Percentiles rank a stretch among this genome's conserved stretches.
These are phyloP conservation scores for Lepisosteus osseus DNA, from an alignment of 2,113 vertebrate species.

Conservation along the genomic window DNA sequence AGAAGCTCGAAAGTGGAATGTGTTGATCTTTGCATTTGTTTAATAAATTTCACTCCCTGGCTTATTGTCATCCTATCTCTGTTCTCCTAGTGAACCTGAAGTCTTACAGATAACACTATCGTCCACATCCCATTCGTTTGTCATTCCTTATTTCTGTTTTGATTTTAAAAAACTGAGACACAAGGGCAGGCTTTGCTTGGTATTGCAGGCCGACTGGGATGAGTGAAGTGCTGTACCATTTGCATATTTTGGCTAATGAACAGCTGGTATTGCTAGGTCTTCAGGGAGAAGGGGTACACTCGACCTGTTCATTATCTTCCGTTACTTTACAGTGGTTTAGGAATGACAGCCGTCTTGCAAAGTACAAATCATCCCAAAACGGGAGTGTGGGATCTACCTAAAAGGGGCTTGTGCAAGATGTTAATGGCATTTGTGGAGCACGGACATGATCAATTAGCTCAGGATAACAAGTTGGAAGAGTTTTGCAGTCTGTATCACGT, in stretches of 20 bases:
- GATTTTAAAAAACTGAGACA: constrained; percentile 29
- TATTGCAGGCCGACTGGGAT: constrained; percentile 15
- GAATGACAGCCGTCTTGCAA: constrained; percentile 68
- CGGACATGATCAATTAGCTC: constrained; percentile 1
- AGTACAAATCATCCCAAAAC: constrained; percentile 46
- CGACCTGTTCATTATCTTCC: constrained; percentile 68
- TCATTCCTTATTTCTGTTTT: constrained; percentile 14
- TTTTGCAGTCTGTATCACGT: neutral
- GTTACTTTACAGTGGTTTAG: constrained; percentile 65
- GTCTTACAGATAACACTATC: neutral
- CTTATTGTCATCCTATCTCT: neutral
- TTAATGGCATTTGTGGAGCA: constrained; percentile 4
- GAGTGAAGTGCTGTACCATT: constrained; percentile 48
- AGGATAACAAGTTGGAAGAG: neutral
- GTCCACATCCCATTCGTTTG: neutral
- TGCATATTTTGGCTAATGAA: constrained; percentile 86
- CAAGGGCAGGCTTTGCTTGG: neutral
- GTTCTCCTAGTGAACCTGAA: neutral
- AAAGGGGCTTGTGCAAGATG: neutral
- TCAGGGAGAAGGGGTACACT: constrained; percentile 55
- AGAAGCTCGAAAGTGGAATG: neutral
- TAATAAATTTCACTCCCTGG: neutral
- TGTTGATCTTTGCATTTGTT: neutral
- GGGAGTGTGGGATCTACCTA: neutral
- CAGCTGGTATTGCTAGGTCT: constrained; percentile 67